A percentile compares a stretch with the other conserved stretches of the same genome.
phyloP scores from a whole-genome alignment of 2,113 vertebrate species.

The Machaerirhynchus nigripectus region DNA sequence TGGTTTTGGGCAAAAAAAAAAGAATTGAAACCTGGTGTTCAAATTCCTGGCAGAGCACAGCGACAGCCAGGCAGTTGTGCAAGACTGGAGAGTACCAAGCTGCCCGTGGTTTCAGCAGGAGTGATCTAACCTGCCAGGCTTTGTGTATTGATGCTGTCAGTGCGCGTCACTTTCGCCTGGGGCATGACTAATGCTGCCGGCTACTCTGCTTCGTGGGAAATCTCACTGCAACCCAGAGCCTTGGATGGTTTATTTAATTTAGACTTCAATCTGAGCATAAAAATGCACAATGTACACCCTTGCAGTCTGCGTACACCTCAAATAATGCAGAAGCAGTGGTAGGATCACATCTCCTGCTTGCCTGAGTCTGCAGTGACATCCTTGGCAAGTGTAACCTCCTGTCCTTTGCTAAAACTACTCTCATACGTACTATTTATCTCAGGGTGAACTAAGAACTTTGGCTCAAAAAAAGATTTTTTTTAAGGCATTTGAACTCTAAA shows the following conservation, averaged over 20 bases:
- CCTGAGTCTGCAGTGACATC: not conserved
- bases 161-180: not conserved
- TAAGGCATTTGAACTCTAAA: not conserved
- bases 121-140: conserved; percentile 33
- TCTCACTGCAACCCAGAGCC: not conserved
- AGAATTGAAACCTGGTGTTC: not conserved
- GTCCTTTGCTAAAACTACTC: not conserved
- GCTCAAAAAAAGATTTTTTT: not conserved
- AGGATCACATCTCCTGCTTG: not conserved
- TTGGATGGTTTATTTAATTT: not conserved
- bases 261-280: not conserved
- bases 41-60: not conserved
- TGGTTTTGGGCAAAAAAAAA: not conserved
- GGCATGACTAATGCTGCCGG: not conserved
- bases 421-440: not conserved
- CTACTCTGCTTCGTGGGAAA: not conserved
- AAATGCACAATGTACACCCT: not conserved
- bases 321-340: not conserved
- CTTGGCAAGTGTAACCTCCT: not conserved
- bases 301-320: not conserved
- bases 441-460: not conserved
- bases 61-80: not conserved
- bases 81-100: conserved; percentile 46
- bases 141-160: not conserved
- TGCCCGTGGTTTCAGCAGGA: not conserved